These are phyloP conservation scores for Adoxophyes honmai DNA, from an alignment of 1,140 invertebrate species.

Conservation along the genomic window DNA sequence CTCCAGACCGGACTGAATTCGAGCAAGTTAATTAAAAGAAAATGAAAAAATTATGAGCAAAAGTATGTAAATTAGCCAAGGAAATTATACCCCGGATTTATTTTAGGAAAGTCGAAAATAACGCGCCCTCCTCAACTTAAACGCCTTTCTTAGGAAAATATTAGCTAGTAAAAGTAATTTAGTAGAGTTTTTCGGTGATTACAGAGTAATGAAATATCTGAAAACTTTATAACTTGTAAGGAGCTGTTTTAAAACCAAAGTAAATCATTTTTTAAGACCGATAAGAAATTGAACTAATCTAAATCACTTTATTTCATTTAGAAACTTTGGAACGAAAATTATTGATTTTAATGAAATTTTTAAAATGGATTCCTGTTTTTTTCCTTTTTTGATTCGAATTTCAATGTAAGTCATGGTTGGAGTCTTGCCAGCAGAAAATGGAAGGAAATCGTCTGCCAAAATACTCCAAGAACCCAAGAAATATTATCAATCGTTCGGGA, in stretches of 20 bases:
- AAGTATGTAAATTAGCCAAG: constrained; percentile 35
- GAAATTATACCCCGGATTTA: constrained; percentile 18
- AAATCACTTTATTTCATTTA: no score
- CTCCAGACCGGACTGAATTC: constrained; percentile 16
- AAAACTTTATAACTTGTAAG: not conserved
- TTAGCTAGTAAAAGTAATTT: not conserved
- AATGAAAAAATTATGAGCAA: constrained; percentile 32
- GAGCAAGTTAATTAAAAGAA: constrained; percentile 37
- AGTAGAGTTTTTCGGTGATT: not conserved
- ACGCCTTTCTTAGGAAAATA: not conserved
- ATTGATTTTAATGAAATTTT: no score
- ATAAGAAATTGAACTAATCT: no score
- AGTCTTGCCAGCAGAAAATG: constrained; percentile 28
- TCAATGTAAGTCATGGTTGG: constrained; percentile 27
- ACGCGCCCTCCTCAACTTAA: not conserved
- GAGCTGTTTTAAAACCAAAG: not conserved
- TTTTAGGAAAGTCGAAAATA: constrained; percentile 1
- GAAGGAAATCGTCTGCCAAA: constrained; percentile 29
- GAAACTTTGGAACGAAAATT: no score
- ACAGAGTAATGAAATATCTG: not conserved
- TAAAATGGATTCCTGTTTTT: no score
- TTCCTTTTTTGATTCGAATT: constrained; percentile 5
- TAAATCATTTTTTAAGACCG: no score
- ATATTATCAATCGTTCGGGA: constrained; percentile 20
- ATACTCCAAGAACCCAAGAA: constrained; percentile 23